Percentiles rank a stretch among this genome's conserved stretches.
Conservation (phyloP, 2,113 vertebrate genomes). For the Odocoileus hemionus region DNA sequence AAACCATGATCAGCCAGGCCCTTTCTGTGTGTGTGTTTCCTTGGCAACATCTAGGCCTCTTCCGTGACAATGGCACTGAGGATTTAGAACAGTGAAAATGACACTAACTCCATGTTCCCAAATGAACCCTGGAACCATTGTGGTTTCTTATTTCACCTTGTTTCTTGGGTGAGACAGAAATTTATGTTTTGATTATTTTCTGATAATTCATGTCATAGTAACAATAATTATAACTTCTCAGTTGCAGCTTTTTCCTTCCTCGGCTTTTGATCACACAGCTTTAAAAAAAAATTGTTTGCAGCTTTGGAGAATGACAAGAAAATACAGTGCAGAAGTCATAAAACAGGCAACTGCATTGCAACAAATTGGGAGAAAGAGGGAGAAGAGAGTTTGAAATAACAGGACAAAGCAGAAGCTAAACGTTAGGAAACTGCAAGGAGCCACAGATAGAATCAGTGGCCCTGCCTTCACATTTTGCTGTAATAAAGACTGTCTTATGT, state of each 20-base stretch:
- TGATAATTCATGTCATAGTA: conserved; percentile 72
- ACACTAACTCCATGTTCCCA: conserved; percentile 46
- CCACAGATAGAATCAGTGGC: neutral
- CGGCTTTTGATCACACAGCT: neutral
- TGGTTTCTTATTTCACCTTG: conserved; percentile 67
- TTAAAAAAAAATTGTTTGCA: conserved; percentile 17
- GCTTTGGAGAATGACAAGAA: conserved; percentile 47
- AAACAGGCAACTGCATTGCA: conserved; percentile 9
- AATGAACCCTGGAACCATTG: conserved; percentile 51
- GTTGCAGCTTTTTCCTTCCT: conserved; percentile 11
- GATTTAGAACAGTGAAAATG: conserved; percentile 62
- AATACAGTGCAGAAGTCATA: neutral
- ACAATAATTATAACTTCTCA: conserved; percentile 67
- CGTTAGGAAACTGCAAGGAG: neutral
- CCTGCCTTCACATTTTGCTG: conserved; percentile 4
- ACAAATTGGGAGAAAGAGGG: neutral
- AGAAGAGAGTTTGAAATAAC: conserved; percentile 13
- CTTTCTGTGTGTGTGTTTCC: neutral
- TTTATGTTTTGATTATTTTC: conserved; percentile 72
- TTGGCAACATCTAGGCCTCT: neutral
- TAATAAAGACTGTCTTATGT: neutral
- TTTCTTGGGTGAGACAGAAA: conserved; percentile 66
- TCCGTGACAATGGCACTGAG: conserved; percentile 41
- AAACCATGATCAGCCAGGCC: conserved; percentile 38
- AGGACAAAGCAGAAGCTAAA: conserved; percentile 11